phyloP scores from a whole-genome alignment of 2,113 vertebrate genomes.

The Panthera tigris region DNA sequence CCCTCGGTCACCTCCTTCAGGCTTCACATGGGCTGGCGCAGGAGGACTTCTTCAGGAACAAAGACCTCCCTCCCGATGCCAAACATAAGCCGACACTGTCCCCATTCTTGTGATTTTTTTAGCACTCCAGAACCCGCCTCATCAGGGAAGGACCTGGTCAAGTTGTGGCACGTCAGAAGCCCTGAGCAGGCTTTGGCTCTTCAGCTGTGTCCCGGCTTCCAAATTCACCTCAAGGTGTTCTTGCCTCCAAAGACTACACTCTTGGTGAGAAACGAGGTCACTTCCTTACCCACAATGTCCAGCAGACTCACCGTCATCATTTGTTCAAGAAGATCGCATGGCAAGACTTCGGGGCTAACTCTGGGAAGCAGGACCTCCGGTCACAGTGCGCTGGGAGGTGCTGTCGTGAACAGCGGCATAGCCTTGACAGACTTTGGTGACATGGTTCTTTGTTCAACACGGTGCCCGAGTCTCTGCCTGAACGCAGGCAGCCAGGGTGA shows the following conservation, averaged over 20 bases:
- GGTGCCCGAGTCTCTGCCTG: not conserved
- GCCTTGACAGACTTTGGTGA: not conserved
- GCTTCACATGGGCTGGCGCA: accelerated
- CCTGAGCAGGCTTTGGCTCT: not conserved
- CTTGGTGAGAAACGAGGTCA: not conserved
- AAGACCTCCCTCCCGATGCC: not conserved
- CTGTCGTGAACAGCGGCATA: accelerated
- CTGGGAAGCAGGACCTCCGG: too few relatives aligned
- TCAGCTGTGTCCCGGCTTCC: not conserved
- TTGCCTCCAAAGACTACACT: not conserved
- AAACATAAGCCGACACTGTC: not conserved
- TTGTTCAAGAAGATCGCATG: not conserved
- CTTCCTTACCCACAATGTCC: not conserved
- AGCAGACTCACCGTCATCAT: not conserved
- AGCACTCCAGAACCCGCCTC: not conserved
- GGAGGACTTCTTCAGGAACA: not conserved
- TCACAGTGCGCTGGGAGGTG: accelerated
- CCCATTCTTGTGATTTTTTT: not conserved
- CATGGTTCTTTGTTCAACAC: not conserved
- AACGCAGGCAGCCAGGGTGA: not conserved
- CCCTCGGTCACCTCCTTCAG: accelerated
- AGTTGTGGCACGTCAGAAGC: not conserved
- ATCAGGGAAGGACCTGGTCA: too few relatives aligned
- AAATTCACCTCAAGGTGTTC: not conserved
- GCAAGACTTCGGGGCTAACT: not conserved